Percentiles rank a stretch among this genome's conserved stretches.
Conservation (phyloP, 2,113 vertebrate species). For the Pyrgilauda ruficollis region DNA sequence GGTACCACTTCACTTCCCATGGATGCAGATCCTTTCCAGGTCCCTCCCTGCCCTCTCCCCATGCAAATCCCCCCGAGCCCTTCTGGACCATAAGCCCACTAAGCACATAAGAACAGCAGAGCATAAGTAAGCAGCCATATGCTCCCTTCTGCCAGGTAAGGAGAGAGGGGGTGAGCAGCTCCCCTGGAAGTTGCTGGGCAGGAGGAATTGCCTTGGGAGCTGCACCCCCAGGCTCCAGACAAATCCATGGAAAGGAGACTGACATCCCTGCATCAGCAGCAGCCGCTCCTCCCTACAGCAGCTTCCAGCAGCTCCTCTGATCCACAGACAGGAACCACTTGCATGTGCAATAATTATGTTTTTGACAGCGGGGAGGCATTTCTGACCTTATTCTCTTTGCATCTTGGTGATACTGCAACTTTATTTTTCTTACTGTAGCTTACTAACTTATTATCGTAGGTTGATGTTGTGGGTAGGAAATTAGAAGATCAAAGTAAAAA, state of each 20-base stretch:
- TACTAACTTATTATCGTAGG: not conserved
- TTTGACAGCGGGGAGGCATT: not conserved
- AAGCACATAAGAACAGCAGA: slow-evolving; percentile 11
- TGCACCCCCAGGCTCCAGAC: not conserved
- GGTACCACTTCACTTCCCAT: accelerated
- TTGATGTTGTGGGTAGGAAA: not conserved
- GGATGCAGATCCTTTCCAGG: not conserved
- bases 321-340: not conserved
- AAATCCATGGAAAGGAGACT: not conserved
- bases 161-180: not conserved
- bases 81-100: not conserved
- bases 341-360: not conserved
- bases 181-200: not conserved
- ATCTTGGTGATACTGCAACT: not conserved
- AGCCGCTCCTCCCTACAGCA: not conserved
- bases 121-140: slow-evolving; percentile 30
- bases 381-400: not conserved
- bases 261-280: not conserved
- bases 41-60: not conserved
- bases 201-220: not conserved
- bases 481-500: not conserved
- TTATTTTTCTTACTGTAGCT: not conserved
- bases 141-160: not conserved
- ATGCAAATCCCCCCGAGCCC: not conserved
- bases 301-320: not conserved